Conservation (phyloP, 2,888 invertebrate genomes). For the Drosophila infuscata region DNA sequence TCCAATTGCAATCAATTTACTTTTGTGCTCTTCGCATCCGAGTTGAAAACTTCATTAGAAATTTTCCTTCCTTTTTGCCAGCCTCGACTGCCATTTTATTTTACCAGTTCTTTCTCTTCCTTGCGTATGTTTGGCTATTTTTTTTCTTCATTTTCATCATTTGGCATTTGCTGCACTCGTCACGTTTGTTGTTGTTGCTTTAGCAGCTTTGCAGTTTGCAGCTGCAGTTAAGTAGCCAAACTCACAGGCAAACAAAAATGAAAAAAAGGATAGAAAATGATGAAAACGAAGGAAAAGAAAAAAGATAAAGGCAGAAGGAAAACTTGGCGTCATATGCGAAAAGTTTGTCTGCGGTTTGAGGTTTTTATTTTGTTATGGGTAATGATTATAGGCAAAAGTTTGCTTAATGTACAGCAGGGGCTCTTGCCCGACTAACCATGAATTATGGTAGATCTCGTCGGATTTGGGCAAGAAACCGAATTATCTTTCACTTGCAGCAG, state of each 20-base stretch:
- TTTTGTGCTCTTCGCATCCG: constrained; percentile 76
- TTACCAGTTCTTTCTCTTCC: constrained; percentile 35
- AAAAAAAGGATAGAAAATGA: constrained; percentile 38
- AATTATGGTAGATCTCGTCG: constrained; percentile 41
- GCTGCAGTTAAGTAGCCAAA: constrained; percentile 73
- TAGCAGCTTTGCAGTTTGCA: constrained; percentile 26
- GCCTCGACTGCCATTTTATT: constrained; percentile 57
- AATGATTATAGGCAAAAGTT: constrained; percentile 72
- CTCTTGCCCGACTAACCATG: constrained; percentile 36
- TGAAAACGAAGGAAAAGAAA: constrained; percentile 6
- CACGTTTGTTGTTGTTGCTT: constrained; percentile 57
- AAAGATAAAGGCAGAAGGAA: constrained; percentile 34
- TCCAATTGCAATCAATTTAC: constrained; percentile 81
- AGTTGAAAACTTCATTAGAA: constrained; percentile 81
- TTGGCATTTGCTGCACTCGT: constrained; percentile 65
- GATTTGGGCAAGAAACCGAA: constrained; percentile 15
- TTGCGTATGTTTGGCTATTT: constrained; percentile 11
- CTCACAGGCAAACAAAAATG: constrained; percentile 38
- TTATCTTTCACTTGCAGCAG: constrained; percentile 30
- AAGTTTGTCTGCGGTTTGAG: constrained; percentile 72
- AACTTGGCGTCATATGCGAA: constrained; percentile 78
- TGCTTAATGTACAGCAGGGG: constrained; percentile 59
- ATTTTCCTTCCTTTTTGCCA: constrained; percentile 54
- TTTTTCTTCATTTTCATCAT: constrained; percentile 54
- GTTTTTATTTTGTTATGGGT: constrained; percentile 68